Evolutionary conservation across 2,113 vertebrate genomes (phyloP).

Genomic region (Brachypodius melanocephalos): DNA sequence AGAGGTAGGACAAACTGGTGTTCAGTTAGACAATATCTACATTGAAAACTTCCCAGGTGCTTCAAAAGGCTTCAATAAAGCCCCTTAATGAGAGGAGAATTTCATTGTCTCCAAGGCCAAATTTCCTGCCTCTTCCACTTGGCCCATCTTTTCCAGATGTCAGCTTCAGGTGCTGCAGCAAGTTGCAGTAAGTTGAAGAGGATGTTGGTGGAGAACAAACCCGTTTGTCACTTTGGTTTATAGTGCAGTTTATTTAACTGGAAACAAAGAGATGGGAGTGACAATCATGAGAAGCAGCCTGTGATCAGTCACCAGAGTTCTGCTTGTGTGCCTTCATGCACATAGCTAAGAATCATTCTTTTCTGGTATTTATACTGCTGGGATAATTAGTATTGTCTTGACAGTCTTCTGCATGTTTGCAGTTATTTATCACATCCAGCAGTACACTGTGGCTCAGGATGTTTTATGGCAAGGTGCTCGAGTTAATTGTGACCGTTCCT

Average conservation of each 20-base stretch:
- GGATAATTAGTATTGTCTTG: background rate
- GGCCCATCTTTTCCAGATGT: background rate
- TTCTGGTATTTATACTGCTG: background rate
- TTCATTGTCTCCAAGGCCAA: background rate
- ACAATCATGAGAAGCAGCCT: background rate
- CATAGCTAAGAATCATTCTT: background rate
- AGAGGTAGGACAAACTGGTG: background rate
- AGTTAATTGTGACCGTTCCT: background rate
- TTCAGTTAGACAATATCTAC: accelerated
- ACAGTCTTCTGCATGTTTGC: background rate
- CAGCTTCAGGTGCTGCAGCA: background rate
- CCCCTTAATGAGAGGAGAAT: no score
- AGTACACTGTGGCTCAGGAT: background rate
- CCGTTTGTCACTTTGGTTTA: background rate
- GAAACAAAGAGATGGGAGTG: background rate
- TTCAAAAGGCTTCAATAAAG: background rate
- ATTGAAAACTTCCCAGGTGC: background rate
- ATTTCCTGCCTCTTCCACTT: background rate
- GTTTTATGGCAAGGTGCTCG: background rate
- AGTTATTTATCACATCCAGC: background rate
- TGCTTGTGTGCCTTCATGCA: background rate
- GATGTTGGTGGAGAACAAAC: background rate
- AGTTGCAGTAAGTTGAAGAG: background rate
- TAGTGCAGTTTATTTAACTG: background rate
- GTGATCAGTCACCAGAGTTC: background rate